Conservation (phyloP, 2,888 invertebrate genomes). For the Thera britannica region DNA sequence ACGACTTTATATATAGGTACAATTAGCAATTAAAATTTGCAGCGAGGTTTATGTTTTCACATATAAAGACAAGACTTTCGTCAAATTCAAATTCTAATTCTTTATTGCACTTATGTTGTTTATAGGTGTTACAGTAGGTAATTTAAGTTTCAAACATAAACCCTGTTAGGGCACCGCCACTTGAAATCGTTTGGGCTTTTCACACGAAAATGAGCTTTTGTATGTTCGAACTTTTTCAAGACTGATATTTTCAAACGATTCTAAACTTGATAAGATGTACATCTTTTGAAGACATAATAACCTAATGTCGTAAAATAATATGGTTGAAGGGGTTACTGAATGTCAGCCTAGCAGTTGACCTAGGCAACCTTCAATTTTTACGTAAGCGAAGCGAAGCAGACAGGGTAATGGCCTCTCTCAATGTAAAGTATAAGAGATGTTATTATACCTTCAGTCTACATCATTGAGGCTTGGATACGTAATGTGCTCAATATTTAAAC, state of each 20-base stretch:
- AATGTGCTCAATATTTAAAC: conserved; percentile 20
- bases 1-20: too few species aligned
- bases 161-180: too few species aligned
- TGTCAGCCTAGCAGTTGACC: conserved; percentile 48
- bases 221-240: background rate
- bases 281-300: conserved; percentile 27
- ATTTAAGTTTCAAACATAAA: too few species aligned
- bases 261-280: conserved; percentile 13
- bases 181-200: background rate
- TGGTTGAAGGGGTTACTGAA: conserved; percentile 53
- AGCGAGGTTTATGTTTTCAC: background rate
- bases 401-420: conserved; percentile 37
- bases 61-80: too few species aligned
- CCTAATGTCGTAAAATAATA: conserved; percentile 32
- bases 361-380: conserved; percentile 45
- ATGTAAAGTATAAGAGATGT: conserved; percentile 34
- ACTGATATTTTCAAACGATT: conserved; percentile 21
- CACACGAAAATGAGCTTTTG: background rate
- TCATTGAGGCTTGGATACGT: conserved; percentile 22
- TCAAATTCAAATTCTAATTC: too few species aligned
- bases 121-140: too few species aligned
- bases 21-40: background rate
- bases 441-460: conserved; percentile 31
- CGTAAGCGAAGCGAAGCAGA: conserved; percentile 36
- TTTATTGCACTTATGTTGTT: too few species aligned